phyloP scores from a whole-genome alignment of 2,888 invertebrate genomes.

The Helleia helle region DNA sequence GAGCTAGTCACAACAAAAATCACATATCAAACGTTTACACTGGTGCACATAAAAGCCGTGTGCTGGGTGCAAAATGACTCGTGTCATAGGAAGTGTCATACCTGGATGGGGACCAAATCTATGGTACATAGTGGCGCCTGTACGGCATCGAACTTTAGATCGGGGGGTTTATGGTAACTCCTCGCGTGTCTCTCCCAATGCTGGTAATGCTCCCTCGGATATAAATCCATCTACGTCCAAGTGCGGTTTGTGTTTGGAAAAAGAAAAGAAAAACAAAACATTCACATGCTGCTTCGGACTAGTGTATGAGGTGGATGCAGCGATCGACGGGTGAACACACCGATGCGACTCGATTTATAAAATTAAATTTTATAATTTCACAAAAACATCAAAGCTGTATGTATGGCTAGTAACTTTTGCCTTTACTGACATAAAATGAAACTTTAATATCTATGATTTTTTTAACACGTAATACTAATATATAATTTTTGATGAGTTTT shows the following conservation, averaged over 20 bases:
- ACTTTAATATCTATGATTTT: neutral
- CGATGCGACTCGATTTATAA: slow-evolving; percentile 36
- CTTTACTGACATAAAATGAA: neutral
- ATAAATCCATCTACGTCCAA: slow-evolving; percentile 72
- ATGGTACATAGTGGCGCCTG: slow-evolving; percentile 65
- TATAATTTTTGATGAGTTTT: too few species aligned
- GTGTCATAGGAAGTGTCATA: slow-evolving; percentile 64
- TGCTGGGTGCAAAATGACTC: slow-evolving; percentile 44
- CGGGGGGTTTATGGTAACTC: slow-evolving; percentile 72
- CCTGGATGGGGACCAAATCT: slow-evolving; percentile 70
- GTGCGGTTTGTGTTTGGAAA: slow-evolving; percentile 67
- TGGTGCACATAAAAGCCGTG: slow-evolving; percentile 64
- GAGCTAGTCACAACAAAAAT: slow-evolving; percentile 16
- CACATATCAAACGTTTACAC: slow-evolving; percentile 35
- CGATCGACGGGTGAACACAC: slow-evolving; percentile 45
- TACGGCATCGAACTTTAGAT: slow-evolving; percentile 69
- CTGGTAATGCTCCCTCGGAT: slow-evolving; percentile 77
- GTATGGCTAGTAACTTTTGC: neutral
- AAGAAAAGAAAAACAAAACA: slow-evolving; percentile 74
- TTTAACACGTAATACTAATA: too few species aligned
- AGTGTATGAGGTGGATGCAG: slow-evolving; percentile 62
- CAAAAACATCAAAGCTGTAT: neutral
- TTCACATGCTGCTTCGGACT: slow-evolving; percentile 73
- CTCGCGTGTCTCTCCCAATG: slow-evolving; percentile 80
- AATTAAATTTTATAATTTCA: neutral